A percentile compares a stretch with the other conserved stretches of the same genome.
Evolutionary conservation across 2,797 vertebrate species (phyloP).

Genomic region (Coracias cyanogaster): DNA sequence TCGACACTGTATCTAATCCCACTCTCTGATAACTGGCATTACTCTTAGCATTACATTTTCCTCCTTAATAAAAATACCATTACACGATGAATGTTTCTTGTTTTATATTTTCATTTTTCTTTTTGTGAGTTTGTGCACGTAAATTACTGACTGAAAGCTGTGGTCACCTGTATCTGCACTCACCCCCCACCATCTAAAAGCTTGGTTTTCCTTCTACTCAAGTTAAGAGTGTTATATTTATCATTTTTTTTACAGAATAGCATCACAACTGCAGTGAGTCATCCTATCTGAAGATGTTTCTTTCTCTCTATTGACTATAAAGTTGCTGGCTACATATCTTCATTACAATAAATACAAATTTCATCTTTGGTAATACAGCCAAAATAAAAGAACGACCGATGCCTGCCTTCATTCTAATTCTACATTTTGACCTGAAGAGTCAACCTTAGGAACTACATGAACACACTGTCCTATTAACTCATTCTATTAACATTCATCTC

Average conservation of each 20-base stretch:
- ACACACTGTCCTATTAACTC: background rate
- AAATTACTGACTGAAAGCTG: background rate
- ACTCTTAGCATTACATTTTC: slow-evolving; percentile 15
- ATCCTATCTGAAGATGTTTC: background rate
- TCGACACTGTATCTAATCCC: slow-evolving; percentile 10
- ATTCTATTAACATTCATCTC: background rate
- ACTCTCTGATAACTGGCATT: slow-evolving; percentile 30
- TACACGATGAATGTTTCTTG: background rate
- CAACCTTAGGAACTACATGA: background rate
- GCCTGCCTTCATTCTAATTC: background rate
- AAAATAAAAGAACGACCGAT: background rate
- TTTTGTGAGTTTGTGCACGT: background rate
- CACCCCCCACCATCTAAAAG: background rate
- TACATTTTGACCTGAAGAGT: background rate
- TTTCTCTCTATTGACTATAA: background rate
- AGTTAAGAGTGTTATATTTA: background rate
- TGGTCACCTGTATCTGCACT: background rate
- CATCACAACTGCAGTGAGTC: background rate
- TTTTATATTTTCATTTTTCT: background rate
- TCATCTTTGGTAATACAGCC: rapidly evolving
- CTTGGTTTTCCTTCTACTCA: background rate
- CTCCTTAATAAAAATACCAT: slow-evolving; percentile 37
- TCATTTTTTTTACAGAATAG: background rate
- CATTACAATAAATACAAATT: background rate
- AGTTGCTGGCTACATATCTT: background rate